Base-by-base conservation (phyloP, 2,888 invertebrate species). In the Ferdinandea cuprea region DNA sequence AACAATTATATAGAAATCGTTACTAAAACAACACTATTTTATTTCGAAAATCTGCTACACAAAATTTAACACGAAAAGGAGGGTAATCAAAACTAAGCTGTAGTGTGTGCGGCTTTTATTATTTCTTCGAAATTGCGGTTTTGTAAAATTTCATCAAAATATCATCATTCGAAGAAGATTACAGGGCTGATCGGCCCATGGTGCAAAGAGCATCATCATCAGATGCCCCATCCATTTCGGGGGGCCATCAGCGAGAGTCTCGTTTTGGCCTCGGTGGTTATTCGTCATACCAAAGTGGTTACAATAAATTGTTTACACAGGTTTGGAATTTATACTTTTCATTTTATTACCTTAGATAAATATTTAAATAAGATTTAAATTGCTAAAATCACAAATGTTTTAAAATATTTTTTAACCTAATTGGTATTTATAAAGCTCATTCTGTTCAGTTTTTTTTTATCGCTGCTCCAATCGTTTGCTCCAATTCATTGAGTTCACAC, bases 121-220 rank as follows among this genome's bases (percentile, higher is more conserved):
- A 19, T 15, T 56, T 86, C 85, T 87, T 86, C 72, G 83, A 85
- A 81, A 86, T 86, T 87, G 87, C 35, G 21, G 30, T 87, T 87
- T 81, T 50, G 77, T 86, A 86, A 87, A 87, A 88, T 85, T 86
- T 77, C 65, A 86, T 88, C 90, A 91, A 91, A 89, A 91, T 91
- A 91, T 91, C 91, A 88, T 91, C 90, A 86, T 89, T 90, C 89
- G 91, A 91, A 89, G 91, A 91, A 89, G 90, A 91, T 86, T 91
- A 88, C 86, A 87, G 91, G 91, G 89, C 91, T 89, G 90, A 91
- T 86, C 88, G 88, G 91, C 91, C 91, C 90, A 91, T 91, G 91
- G 91, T 91, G 89, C 91, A 91, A 87, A 89, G 91, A 87, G 91
- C 91, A 88, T 89, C 91, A 59, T 90, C 91, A 85, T 88, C 90